These are phyloP conservation scores for Drosophila pseudotalamancana DNA, from an alignment of 2,888 invertebrate species.

Conservation along the genomic window DNA sequence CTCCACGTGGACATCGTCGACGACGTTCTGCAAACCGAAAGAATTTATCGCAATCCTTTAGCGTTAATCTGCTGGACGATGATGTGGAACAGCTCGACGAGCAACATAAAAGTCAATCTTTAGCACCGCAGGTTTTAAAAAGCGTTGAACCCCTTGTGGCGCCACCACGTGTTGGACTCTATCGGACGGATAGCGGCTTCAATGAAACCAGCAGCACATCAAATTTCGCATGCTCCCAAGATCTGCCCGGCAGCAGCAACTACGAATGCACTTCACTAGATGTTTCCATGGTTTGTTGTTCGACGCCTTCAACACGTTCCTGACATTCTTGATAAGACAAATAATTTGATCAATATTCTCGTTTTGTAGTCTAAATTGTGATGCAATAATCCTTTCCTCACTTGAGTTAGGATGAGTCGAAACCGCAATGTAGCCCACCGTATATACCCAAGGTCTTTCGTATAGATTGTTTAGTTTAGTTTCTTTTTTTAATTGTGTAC, in stretches of 20 bases:
- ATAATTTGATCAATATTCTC: background rate
- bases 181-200: slow-evolving; percentile 83
- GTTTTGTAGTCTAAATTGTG: slow-evolving; percentile 13
- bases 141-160: background rate
- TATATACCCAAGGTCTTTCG: slow-evolving; percentile 31
- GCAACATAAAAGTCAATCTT: too few relatives aligned
- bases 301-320: slow-evolving; percentile 68
- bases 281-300: slow-evolving; percentile 70
- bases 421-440: slow-evolving; percentile 50
- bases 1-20: slow-evolving; percentile 80
- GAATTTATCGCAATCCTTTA: slow-evolving; percentile 83
- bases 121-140: background rate
- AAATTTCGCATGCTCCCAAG: slow-evolving; percentile 58
- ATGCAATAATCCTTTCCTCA: slow-evolving; percentile 40
- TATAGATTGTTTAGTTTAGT: slow-evolving; percentile 28
- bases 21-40: slow-evolving; percentile 82
- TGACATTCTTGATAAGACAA: slow-evolving; percentile 33
- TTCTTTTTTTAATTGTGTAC: slow-evolving; percentile 7
- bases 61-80: slow-evolving; percentile 68
- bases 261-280: slow-evolving; percentile 42
- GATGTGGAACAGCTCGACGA: slow-evolving; percentile 44
- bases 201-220: slow-evolving; percentile 79
- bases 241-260: slow-evolving; percentile 39
- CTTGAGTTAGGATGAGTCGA: slow-evolving; percentile 11
- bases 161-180: slow-evolving; percentile 48